These are phyloP conservation scores for Zaprionus camerounensis DNA, from an alignment of 1,140 invertebrate species.

Conservation along the genomic window DNA sequence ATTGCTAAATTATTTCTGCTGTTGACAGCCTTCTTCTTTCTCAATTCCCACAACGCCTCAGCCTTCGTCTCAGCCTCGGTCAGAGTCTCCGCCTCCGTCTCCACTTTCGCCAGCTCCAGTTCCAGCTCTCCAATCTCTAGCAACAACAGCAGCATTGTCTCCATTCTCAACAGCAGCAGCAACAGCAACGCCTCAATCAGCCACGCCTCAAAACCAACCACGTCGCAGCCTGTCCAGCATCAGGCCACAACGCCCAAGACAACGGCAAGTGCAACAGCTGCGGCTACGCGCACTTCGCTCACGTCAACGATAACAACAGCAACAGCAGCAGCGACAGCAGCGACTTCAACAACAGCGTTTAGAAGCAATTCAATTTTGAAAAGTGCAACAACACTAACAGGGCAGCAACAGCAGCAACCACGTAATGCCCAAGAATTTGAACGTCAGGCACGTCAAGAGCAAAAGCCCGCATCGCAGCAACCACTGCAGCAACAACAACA, in stretches of 20 bases:
- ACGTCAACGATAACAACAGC: slow-evolving; percentile 28
- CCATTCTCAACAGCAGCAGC: slow-evolving; percentile 26
- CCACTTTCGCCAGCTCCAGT: slow-evolving; percentile 16
- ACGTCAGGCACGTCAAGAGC: slow-evolving; percentile 68
- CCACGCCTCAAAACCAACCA: slow-evolving; percentile 11
- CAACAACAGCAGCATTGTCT: slow-evolving; percentile 18
- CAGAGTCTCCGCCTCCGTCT: slow-evolving; percentile 22
- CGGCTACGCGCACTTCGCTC: slow-evolving; percentile 1
- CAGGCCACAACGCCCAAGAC: slow-evolving; percentile 46
- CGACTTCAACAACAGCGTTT: slow-evolving; percentile 38
- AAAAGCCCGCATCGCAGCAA: slow-evolving; percentile 48
- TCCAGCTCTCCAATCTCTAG: slow-evolving; percentile 14
- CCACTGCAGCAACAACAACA: slow-evolving; percentile 20
- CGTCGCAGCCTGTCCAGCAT: slow-evolving; percentile 34
- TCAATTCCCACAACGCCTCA: slow-evolving; percentile 65
- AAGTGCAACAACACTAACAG: slow-evolving; percentile 23
- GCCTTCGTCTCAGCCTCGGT: background rate
- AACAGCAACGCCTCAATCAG: background rate
- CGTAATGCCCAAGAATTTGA: slow-evolving; percentile 67
- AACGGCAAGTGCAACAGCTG: slow-evolving; percentile 43
- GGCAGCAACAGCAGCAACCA: slow-evolving; percentile 16
- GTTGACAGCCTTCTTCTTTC: slow-evolving; percentile 83
- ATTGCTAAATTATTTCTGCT: slow-evolving; percentile 84
- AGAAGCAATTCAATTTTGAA: slow-evolving; percentile 72
- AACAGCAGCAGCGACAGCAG: slow-evolving; percentile 40